Evolutionary conservation across 2,888 invertebrate species (phyloP).

Genomic region (Craniophora ligustri): DNA sequence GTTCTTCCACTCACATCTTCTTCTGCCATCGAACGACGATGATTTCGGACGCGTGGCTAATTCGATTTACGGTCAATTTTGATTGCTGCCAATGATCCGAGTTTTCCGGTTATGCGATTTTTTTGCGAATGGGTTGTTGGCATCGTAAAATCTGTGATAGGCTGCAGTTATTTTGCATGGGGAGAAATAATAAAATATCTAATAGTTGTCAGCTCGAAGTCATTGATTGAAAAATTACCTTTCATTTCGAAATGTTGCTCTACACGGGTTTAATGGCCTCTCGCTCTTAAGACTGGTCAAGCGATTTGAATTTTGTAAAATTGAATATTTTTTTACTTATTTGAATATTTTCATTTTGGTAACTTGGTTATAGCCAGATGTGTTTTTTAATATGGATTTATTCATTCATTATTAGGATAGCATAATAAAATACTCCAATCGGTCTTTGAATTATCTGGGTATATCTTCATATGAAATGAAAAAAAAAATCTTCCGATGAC

Average conservation of each 20-base stretch:
- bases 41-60: slow-evolving; percentile 68
- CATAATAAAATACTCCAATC: no score
- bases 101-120: slow-evolving; percentile 44
- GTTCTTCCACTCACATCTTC: slow-evolving; percentile 75
- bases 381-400: not conserved
- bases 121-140: slow-evolving; percentile 50
- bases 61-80: slow-evolving; percentile 55
- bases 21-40: slow-evolving; percentile 57
- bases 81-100: slow-evolving; percentile 54
- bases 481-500: no score
- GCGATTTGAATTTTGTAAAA: slow-evolving; percentile 6
- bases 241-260: slow-evolving; percentile 20
- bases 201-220: slow-evolving; percentile 12
- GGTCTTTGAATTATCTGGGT: no score
- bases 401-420: not conserved
- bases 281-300: not conserved
- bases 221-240: slow-evolving; percentile 32
- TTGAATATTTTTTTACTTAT: not conserved
- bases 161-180: slow-evolving; percentile 56
- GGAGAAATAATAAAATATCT: slow-evolving; percentile 42
- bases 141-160: slow-evolving; percentile 39
- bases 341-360: not conserved
- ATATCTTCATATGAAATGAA: no score
- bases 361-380: not conserved
- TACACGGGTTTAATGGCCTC: slow-evolving; percentile 18